Percentiles rank a stretch among this genome's conserved stretches.
Evolutionary conservation across 2,113 vertebrate species (phyloP).

Genomic region (Oplegnathus fasciatus): DNA sequence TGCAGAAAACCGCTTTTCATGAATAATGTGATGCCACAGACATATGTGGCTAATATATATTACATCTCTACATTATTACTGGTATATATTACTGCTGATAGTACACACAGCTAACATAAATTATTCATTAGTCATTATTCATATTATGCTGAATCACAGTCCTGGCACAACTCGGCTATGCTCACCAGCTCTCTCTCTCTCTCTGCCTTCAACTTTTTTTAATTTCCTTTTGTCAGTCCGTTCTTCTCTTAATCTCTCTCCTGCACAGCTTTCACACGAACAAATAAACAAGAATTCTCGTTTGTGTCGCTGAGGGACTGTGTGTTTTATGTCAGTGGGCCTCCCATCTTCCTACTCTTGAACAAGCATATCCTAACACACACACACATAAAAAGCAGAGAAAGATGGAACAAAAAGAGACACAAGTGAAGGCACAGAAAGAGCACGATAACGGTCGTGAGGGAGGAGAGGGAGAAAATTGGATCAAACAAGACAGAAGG

Average conservation of each 20-base stretch:
- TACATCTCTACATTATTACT: conserved; percentile 60
- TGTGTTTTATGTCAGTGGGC: conserved; percentile 31
- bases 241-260: conserved; percentile 25
- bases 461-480: not conserved
- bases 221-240: conserved; percentile 36
- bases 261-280: conserved; percentile 23
- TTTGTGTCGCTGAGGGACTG: conserved; percentile 26
- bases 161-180: conserved; percentile 22
- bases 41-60: conserved; percentile 69
- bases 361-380: conserved; percentile 7
- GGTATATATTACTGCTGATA: conserved; percentile 64
- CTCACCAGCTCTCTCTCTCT: conserved; percentile 11
- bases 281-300: conserved; percentile 45
- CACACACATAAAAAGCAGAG: not conserved
- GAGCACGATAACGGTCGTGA: not conserved
- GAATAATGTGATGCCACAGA: conserved; percentile 56
- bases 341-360: not conserved
- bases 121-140: conserved; percentile 71
- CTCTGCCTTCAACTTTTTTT: conserved; percentile 16
- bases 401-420: conserved; percentile 1
- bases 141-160: conserved; percentile 70
- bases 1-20: conserved; percentile 45
- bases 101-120: conserved; percentile 64
- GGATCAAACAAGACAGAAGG: not conserved
- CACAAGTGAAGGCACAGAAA: not conserved